Conservation (phyloP, 2,113 vertebrate genomes). For the Odontophorus gujanensis region DNA sequence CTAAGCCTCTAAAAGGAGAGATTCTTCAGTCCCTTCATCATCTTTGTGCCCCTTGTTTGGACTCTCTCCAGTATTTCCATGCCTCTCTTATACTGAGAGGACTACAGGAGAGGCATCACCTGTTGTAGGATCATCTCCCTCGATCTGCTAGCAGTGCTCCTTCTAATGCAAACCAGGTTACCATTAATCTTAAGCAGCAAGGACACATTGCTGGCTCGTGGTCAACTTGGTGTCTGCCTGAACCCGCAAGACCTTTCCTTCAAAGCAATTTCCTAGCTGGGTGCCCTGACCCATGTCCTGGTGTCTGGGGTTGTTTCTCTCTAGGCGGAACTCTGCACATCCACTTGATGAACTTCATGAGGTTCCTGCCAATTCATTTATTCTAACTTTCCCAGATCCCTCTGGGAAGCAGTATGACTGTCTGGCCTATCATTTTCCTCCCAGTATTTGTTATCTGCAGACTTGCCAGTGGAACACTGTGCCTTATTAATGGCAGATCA, state of each 20-base stretch:
- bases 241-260: neutral
- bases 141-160: no score
- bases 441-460: neutral
- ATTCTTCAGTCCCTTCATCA: neutral
- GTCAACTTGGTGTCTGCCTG: neutral
- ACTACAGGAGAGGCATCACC: neutral
- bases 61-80: neutral
- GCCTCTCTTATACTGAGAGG: neutral
- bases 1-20: neutral
- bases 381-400: no score
- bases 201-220: neutral
- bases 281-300: neutral
- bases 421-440: neutral
- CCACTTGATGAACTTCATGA: no score
- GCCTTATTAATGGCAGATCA: neutral
- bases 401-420: no score
- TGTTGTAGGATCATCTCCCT: neutral
- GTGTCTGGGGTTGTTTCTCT: neutral
- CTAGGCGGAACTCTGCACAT: neutral
- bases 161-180: neutral
- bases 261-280: neutral
- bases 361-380: no score
- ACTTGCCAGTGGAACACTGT: neutral
- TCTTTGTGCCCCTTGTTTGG: neutral
- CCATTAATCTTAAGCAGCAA: neutral